Evolutionary conservation across 2,888 invertebrate genomes (phyloP).

Genomic region (Agrochola lychnidis): DNA sequence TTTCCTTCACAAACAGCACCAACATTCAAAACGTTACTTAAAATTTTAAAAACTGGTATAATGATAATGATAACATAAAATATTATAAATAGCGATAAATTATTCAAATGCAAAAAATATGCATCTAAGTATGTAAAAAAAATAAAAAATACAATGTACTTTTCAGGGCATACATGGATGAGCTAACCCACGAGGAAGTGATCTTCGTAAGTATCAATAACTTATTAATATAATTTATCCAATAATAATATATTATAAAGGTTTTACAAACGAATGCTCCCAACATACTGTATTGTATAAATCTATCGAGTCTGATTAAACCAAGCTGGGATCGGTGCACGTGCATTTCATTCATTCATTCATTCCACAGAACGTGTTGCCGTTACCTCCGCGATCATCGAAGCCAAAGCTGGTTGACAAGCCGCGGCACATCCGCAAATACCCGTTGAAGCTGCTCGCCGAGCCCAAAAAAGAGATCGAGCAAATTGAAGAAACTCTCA

Average conservation of each 20-base stretch:
- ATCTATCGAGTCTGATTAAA: too few relatives aligned
- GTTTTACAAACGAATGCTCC: not conserved
- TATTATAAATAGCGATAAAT: not conserved
- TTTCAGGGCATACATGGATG: constrained; percentile 12
- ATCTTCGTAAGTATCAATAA: constrained; percentile 25
- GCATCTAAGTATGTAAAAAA: not conserved
- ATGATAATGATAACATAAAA: not conserved
- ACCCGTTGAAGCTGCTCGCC: constrained; percentile 78
- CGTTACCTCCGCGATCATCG: constrained; percentile 81
- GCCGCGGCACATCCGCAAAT: constrained; percentile 82
- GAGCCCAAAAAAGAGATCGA: constrained; percentile 21
- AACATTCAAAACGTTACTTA: not conserved
- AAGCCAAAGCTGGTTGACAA: constrained; percentile 84
- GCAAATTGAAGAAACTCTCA: constrained; percentile 42
- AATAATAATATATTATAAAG: not conserved
- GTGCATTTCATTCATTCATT: too few relatives aligned
- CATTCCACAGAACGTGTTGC: constrained; percentile 74
- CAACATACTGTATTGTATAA: not conserved
- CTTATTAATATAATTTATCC: not conserved
- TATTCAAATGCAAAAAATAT: not conserved
- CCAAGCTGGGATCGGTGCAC: too few relatives aligned
- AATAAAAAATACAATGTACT: not conserved
- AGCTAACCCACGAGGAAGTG: not conserved
- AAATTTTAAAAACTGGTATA: not conserved
- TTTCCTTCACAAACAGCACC: too few relatives aligned